Evolutionary conservation across 2,888 invertebrate species (phyloP).

Genomic region (Campaea margaritaria): DNA sequence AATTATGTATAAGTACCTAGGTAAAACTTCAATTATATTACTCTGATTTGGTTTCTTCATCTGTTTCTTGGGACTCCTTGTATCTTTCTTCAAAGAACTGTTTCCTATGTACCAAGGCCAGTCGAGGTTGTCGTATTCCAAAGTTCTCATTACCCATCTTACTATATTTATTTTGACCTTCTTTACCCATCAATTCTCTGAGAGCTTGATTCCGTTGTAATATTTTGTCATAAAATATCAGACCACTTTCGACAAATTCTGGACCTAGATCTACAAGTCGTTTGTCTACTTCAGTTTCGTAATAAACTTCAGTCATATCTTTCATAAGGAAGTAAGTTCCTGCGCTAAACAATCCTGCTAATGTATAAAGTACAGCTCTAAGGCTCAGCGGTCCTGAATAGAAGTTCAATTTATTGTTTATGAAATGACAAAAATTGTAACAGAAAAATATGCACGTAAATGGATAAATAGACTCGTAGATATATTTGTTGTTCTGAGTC

Average conservation of each 20-base stretch:
- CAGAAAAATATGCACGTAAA: slow-evolving; percentile 74
- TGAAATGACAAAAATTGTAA: slow-evolving; percentile 78
- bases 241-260: slow-evolving; percentile 89
- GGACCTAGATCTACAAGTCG: slow-evolving; percentile 85
- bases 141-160: slow-evolving; percentile 89
- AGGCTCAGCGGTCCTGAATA: slow-evolving; percentile 80
- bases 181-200: slow-evolving; percentile 86
- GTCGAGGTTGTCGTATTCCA: slow-evolving; percentile 86
- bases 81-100: slow-evolving; percentile 86
- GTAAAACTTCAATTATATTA: slow-evolving; percentile 10
- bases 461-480: slow-evolving; percentile 84
- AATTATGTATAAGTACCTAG: neutral
- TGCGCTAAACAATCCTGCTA: slow-evolving; percentile 84
- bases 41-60: slow-evolving; percentile 25
- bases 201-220: slow-evolving; percentile 90
- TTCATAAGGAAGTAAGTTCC: slow-evolving; percentile 87
- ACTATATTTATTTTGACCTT: slow-evolving; percentile 87
- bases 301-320: slow-evolving; percentile 87
- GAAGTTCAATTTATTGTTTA: slow-evolving; percentile 85
- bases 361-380: slow-evolving; percentile 78
- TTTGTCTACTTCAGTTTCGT: slow-evolving; percentile 87
- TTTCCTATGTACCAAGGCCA: slow-evolving; percentile 88
- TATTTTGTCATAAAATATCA: slow-evolving; percentile 90
- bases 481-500: slow-evolving; percentile 84
- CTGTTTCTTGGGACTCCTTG: slow-evolving; percentile 55